Evolutionary conservation across 1,140 invertebrate genomes (phyloP).

Genomic region (Drosophila micromelanica): DNA sequence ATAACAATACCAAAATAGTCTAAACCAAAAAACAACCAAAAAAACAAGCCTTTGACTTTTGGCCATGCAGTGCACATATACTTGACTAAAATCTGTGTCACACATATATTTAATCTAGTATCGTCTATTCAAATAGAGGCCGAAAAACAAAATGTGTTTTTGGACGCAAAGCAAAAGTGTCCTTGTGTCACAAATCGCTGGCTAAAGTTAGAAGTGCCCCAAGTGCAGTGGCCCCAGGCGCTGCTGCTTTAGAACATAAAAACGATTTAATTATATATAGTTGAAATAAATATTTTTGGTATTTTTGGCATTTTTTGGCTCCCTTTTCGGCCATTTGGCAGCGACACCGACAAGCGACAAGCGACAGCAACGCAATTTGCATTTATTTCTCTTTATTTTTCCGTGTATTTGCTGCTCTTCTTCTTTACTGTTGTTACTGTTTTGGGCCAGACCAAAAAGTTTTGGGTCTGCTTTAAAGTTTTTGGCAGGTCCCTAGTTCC

Average conservation of each 20-base stretch:
- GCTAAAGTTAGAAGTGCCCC: slow-evolving; percentile 20
- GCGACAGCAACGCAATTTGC: slow-evolving; percentile 65
- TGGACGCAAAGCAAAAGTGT: slow-evolving; percentile 23
- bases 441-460: slow-evolving; percentile 47
- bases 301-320: slow-evolving; percentile 52
- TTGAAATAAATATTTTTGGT: slow-evolving; percentile 52
- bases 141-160: background rate
- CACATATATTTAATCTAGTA: slow-evolving; percentile 9
- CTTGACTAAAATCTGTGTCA: slow-evolving; percentile 6
- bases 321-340: slow-evolving; percentile 70
- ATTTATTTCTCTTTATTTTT: slow-evolving; percentile 37
- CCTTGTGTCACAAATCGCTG: slow-evolving; percentile 36
- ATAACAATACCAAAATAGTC: no score
- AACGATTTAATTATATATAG: slow-evolving; percentile 54
- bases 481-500: slow-evolving; percentile 34
- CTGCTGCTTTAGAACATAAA: slow-evolving; percentile 22
- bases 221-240: slow-evolving; percentile 30
- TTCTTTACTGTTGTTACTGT: slow-evolving; percentile 7
- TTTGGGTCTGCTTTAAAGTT: slow-evolving; percentile 59
- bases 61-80: background rate
- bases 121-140: no score
- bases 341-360: slow-evolving; percentile 20
- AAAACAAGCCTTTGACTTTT: background rate
- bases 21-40: background rate
- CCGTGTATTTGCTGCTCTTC: background rate